Conservation (phyloP, 2,888 invertebrate genomes). For the Phasia obesa region DNA sequence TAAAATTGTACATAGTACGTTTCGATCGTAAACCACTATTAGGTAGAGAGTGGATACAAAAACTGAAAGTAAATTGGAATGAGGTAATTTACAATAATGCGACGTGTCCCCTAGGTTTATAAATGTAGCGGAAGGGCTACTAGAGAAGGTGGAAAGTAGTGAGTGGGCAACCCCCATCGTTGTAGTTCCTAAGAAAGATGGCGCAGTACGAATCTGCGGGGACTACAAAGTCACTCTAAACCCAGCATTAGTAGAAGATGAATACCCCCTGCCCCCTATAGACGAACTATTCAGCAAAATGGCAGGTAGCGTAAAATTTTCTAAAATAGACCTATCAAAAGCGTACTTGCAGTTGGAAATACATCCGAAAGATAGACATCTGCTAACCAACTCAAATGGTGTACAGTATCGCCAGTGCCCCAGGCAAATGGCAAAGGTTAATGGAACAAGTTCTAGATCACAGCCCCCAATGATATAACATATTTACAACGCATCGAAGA, state of each 20-base stretch:
- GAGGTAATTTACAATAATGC: too few species aligned
- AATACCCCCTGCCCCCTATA: not conserved
- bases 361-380: not conserved
- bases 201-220: not conserved
- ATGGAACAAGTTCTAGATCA: not conserved
- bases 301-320: not conserved
- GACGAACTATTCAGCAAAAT: not conserved
- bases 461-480: not conserved
- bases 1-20: slow-evolving; percentile 6
- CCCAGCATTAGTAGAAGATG: not conserved
- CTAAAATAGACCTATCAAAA: not conserved
- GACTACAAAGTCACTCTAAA: not conserved
- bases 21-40: slow-evolving; percentile 3
- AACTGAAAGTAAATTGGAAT: not conserved
- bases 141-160: not conserved
- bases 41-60: not conserved
- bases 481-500: not conserved
- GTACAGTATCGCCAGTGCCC: not conserved
- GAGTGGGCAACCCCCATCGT: slow-evolving; percentile 15
- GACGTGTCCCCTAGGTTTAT: not conserved
- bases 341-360: not conserved
- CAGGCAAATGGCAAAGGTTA: not conserved
- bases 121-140: not conserved
- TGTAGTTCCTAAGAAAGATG: not conserved
- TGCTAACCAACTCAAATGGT: not conserved